Conservation (phyloP, 2,888 invertebrate species). For the Leistus spinibarbis region DNA sequence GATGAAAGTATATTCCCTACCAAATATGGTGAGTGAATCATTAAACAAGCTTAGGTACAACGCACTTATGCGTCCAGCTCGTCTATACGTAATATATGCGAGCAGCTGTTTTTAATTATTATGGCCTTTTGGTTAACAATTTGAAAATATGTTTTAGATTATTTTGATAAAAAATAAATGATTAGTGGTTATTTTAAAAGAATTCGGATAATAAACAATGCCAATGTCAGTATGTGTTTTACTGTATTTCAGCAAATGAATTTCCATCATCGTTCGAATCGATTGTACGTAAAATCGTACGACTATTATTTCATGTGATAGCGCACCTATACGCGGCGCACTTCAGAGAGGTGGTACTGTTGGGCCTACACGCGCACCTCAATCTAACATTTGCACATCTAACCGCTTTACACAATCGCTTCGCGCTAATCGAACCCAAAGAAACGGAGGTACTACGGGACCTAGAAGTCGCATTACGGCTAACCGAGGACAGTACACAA, state of each 20-base stretch:
- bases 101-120: no score
- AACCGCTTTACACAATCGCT: conserved; percentile 83
- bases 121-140: no score
- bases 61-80: no score
- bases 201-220: no score
- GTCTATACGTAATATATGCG: neutral
- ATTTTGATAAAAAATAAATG: no score
- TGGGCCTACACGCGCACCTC: conserved; percentile 94
- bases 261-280: conserved; percentile 94
- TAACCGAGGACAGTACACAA: conserved; percentile 60
- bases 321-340: conserved; percentile 98
- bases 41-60: conserved; percentile 5
- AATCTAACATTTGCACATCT: conserved; percentile 98
- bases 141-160: no score
- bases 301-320: conserved; percentile 96
- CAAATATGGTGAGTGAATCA: conserved; percentile 82
- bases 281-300: conserved; percentile 94
- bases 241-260: conserved; percentile 73
- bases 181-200: no score
- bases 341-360: conserved; percentile 92
- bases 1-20: conserved; percentile 98
- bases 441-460: conserved; percentile 95
- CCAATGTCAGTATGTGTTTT: neutral
- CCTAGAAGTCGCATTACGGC: conserved; percentile 81
- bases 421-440: conserved; percentile 91